Conservation (phyloP, 92 coral and sea anemone species). For the Epizoanthus rinbou region DNA sequence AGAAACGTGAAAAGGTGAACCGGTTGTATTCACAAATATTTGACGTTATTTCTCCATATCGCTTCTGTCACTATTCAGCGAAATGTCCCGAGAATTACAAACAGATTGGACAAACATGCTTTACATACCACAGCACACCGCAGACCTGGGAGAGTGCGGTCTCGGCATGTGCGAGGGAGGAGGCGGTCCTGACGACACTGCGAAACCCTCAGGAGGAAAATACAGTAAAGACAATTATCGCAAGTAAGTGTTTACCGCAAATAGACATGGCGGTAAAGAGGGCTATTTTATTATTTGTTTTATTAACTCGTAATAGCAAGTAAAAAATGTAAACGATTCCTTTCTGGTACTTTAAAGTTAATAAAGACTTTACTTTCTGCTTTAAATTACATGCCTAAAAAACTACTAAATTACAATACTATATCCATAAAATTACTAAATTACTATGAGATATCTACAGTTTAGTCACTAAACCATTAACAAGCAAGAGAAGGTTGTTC, state of each 20-base stretch:
- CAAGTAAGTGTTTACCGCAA: conserved; percentile 23
- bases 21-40: not conserved
- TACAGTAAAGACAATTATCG: conserved; percentile 45
- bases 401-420: not conserved
- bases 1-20: too few relatives aligned
- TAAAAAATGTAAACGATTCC: not conserved
- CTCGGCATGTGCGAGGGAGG: conserved; percentile 67
- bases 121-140: conserved; percentile 51
- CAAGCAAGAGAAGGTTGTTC: too few relatives aligned
- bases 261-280: not conserved
- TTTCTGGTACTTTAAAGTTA: too few relatives aligned
- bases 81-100: conserved; percentile 67
- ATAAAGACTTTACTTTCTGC: too few relatives aligned
- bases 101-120: conserved; percentile 61
- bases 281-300: too few relatives aligned
- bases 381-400: not conserved
- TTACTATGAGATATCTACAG: too few relatives aligned
- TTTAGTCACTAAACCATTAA: too few relatives aligned
- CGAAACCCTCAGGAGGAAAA: conserved; percentile 59
- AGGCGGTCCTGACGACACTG: conserved; percentile 72
- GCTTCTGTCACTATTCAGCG: conserved; percentile 11
- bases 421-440: too few relatives aligned
- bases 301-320: too few relatives aligned
- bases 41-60: not conserved
- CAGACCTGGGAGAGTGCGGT: conserved; percentile 77